Evolutionary conservation across 2,113 vertebrate species (phyloP).

Genomic region (Merops nubicus): DNA sequence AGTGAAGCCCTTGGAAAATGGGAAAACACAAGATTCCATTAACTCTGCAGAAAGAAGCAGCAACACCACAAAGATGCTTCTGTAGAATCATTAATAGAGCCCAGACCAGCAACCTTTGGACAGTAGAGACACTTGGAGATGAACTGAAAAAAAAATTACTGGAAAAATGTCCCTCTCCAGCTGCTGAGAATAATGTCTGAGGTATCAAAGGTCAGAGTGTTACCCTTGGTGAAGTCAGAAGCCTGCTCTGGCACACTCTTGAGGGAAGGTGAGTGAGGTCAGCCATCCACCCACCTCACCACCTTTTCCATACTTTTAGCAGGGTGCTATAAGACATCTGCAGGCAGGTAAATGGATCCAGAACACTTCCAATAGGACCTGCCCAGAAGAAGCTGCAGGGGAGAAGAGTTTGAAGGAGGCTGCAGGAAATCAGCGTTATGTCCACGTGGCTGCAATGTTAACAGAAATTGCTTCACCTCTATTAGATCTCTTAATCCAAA

Average conservation of each 20-base stretch:
- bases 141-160: neutral
- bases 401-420: neutral
- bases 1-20: neutral
- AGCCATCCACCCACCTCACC: neutral
- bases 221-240: neutral
- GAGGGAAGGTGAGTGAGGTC: neutral
- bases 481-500: neutral
- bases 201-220: neutral
- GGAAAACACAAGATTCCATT: neutral
- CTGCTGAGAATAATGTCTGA: neutral
- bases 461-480: neutral
- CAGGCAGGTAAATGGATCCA: neutral
- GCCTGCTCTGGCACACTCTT: neutral
- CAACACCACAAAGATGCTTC: neutral
- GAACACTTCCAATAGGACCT: neutral
- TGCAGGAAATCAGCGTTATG: neutral
- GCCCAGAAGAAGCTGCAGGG: neutral
- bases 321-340: neutral
- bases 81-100: neutral
- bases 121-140: neutral
- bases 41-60: neutral
- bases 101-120: neutral
- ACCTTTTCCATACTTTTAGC: neutral
- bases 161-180: neutral
- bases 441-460: neutral